These are phyloP conservation scores for Orthochromis indermauri DNA, from an alignment of 2,113 vertebrate species.

Conservation along the genomic window DNA sequence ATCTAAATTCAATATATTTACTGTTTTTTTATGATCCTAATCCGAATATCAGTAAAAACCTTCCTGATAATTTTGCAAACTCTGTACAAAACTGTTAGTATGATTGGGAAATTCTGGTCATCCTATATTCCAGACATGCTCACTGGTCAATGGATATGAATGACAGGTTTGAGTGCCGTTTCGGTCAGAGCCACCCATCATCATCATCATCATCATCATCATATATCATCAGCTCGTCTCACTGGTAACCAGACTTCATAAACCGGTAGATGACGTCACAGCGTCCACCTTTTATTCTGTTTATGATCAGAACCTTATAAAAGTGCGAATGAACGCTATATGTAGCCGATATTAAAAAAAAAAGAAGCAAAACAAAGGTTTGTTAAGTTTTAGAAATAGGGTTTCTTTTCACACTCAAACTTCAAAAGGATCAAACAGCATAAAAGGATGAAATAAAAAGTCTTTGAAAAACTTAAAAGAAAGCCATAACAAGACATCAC, in stretches of 20 bases:
- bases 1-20: neutral
- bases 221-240: neutral
- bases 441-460: neutral
- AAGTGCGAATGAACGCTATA: rapidly evolving
- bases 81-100: neutral
- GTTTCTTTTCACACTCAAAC: neutral
- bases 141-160: neutral
- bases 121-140: neutral
- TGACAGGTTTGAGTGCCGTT: neutral
- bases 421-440: neutral
- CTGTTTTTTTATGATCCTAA: neutral
- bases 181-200: neutral
- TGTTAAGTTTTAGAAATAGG: neutral
- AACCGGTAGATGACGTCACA: neutral
- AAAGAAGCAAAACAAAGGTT: neutral
- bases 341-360: rapidly evolving
- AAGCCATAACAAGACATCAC: neutral
- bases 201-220: neutral
- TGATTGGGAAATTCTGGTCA: neutral
- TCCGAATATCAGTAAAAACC: neutral
- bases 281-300: neutral
- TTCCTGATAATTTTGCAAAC: neutral
- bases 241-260: neutral
- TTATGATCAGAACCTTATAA: neutral
- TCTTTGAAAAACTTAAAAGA: neutral